Evolutionary conservation across 1,140 invertebrate genomes (phyloP), one percentile per base, ranked within the genome.

Genomic region (Lutraria rhynchaena): DNA sequence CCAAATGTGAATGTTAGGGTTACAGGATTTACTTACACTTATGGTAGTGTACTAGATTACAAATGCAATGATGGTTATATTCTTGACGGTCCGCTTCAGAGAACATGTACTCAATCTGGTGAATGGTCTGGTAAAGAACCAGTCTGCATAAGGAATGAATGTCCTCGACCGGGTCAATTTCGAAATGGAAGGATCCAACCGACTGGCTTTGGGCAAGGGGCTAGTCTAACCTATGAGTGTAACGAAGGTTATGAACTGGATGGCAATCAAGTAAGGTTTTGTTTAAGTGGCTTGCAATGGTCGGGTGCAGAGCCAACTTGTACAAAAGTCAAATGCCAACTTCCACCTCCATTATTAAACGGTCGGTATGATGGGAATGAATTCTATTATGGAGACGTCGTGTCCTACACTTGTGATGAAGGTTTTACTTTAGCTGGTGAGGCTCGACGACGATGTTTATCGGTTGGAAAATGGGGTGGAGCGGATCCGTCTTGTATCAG

Each of bases 141-240:
- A 22, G 19, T 27, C 0, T 92, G 91, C 81, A 29, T 74, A 49
- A 57, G 73, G n/a, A 63, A 86, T 11, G 73, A 83, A 53, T 91
- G 91, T 83, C 86, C 85, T 0, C 78, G 57, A 11, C 83, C 85
- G 7, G 19, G 29, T 24, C 49, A 63, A 27, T 57, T 88, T 19
- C 22, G 75, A 35, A 80, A 88, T 51, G 95, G 96, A 29, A 96
- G 95, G 88, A 96, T 98, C 22, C 95, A 96, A 4, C 96, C 96
- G 0, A 96, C 96, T 88, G 96, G 96, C 84, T 95, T 97, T 85
- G 96, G 96, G 87, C 95, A 98, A 0, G 96, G 97, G 89, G 96
- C 96, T 0, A 94, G 94, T 13, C 96, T 98, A 24, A 95, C 96
- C 83, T 98, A 98, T 46, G 11, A 37, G 2, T 89, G 87, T 75